Conservation (phyloP, 1,140 invertebrate genomes). For the Zaprionus camerounensis region DNA sequence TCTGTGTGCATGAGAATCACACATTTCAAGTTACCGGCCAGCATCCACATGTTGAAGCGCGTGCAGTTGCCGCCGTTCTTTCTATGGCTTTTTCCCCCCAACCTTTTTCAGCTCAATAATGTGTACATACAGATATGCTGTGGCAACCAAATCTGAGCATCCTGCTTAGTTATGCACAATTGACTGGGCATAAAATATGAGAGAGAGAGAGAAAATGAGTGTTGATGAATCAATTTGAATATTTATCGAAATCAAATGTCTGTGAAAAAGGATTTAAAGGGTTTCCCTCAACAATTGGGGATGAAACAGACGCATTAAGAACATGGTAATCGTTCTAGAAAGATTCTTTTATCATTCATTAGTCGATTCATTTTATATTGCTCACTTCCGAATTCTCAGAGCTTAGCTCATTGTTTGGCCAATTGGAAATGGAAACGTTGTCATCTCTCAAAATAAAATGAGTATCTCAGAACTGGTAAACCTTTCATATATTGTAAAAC, state of each 20-base stretch:
- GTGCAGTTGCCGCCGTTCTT: conserved; percentile 49
- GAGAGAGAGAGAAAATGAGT: not conserved
- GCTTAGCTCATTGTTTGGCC: not conserved
- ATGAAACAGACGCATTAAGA: not conserved
- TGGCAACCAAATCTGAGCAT: conserved; percentile 9
- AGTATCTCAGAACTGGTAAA: not conserved
- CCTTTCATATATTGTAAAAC: not conserved
- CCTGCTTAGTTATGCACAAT: conserved; percentile 3
- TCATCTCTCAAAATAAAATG: not conserved
- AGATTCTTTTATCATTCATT: not conserved
- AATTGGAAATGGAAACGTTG: not conserved
- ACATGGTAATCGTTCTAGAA: not conserved
- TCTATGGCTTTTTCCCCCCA: conserved; percentile 11
- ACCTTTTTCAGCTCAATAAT: not conserved
- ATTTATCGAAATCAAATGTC: not conserved
- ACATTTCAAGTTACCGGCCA: conserved; percentile 64
- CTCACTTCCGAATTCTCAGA: not conserved
- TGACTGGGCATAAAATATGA: not conserved
- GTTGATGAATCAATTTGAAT: not conserved
- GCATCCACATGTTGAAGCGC: conserved; percentile 74
- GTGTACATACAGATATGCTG: conserved; percentile 10
- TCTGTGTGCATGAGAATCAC: conserved; percentile 18
- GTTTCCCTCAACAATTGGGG: not conserved
- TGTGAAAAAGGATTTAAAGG: not conserved
- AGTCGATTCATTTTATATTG: not conserved